Base-by-base conservation (phyloP, 2,113 vertebrate species). In the Salvelinus sp. region DNA sequence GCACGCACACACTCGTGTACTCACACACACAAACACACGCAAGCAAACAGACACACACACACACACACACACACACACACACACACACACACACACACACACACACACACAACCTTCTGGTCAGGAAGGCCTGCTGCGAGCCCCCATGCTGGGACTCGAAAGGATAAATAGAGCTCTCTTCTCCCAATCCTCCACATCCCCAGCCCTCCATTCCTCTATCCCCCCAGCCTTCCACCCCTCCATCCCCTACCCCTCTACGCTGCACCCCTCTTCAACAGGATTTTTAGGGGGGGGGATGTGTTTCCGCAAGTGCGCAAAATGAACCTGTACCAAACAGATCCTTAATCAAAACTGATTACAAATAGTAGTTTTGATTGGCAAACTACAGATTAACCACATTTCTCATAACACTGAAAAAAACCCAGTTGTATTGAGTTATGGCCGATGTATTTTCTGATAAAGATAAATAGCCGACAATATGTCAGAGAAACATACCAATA, bases 111-210 rank as follows among this genome's bases (percentile, higher is more conserved):
- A 18, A 57, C 54, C 14, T 48, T 38, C 38, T 44, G 38, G 38
- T 44, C 44, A 63, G 70, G 28, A 47, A 54, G 28, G 28, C 71
- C 22, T 47, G 47, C 69, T 64, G 63, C 1, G 57, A 69, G 20
- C 27, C 62, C 73, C 28, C 76, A 64, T 74, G 82, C 72, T 69
- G 66, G 6, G 27, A 38, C 57, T 58, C 27, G 72, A 69, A 44
- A 12, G 25, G 70, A 67, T 75, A 69, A 83, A 82, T 76, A 18
- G 3, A 66, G 18, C 22, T 67, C 54, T 80, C 72, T 75, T 28
- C 70, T 48, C 27, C 66, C 63, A 80, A 16, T 64, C 47, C 44
- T 70, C n/a, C 33, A 57, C 6, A 2, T 20, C 18, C 18, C 54
- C 54, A 57, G 5, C 54, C 54, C 54, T 18, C 54, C 38, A 44